Conservation (phyloP, 2,113 vertebrate genomes). For the Rhinoderma darwinii region DNA sequence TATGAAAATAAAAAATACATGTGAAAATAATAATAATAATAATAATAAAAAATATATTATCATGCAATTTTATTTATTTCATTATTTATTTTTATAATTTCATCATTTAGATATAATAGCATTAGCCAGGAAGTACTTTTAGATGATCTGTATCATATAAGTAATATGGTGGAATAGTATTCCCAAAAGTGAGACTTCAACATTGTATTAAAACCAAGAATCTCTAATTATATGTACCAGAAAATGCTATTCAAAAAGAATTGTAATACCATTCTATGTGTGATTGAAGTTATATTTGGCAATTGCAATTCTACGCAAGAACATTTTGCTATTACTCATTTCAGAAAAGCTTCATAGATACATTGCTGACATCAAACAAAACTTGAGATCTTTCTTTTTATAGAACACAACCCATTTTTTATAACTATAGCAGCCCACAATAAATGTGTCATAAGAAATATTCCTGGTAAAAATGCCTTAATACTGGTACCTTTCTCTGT, state of each 20-base stretch:
- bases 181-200: background rate
- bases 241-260: background rate
- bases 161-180: background rate
- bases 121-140: background rate
- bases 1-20: too few relatives aligned
- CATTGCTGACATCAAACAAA: constrained; percentile 44
- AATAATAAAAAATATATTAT: too few relatives aligned
- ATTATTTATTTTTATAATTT: background rate
- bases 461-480: background rate
- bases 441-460: constrained; percentile 16
- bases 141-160: background rate
- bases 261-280: background rate
- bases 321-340: constrained; percentile 42
- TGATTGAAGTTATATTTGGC: constrained; percentile 36
- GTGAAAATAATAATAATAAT: background rate
- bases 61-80: background rate
- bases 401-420: constrained; percentile 8
- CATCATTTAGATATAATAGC: background rate
- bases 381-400: constrained; percentile 35
- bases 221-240: background rate
- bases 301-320: constrained; percentile 10
- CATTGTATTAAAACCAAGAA: background rate
- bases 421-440: constrained; percentile 7
- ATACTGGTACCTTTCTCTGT: background rate
- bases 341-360: constrained; percentile 30